Percentiles rank a stretch among this genome's conserved stretches.
Evolutionary conservation across 2,113 vertebrate genomes (phyloP).

Genomic region (Thomomys bottae): DNA sequence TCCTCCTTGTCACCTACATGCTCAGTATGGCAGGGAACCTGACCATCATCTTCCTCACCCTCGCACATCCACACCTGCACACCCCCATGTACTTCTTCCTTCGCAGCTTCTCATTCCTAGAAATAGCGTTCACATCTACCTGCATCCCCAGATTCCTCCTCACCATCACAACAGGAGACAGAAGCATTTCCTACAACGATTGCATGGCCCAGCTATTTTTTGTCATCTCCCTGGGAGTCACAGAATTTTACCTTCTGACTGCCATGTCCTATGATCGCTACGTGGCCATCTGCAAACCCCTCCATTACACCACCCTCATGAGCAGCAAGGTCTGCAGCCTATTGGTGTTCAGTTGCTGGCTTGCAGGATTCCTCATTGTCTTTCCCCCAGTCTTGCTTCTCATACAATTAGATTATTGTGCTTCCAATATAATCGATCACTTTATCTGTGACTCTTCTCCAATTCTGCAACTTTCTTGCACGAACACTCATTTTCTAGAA

Average conservation of each 20-base stretch:
- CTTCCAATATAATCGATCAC: slow-evolving; percentile 75
- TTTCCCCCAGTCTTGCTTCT: slow-evolving; percentile 47
- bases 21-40: slow-evolving; percentile 72
- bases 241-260: slow-evolving; percentile 77
- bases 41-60: slow-evolving; percentile 68
- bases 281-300: slow-evolving; percentile 76
- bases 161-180: slow-evolving; percentile 56
- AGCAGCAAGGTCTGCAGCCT: slow-evolving; percentile 59
- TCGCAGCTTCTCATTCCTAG: slow-evolving; percentile 71
- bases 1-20: too few relatives aligned
- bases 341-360: slow-evolving; percentile 71
- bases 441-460: slow-evolving; percentile 78
- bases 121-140: slow-evolving; percentile 73
- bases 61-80: slow-evolving; percentile 58
- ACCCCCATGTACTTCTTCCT: slow-evolving; percentile 78
- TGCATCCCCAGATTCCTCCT: slow-evolving; percentile 74
- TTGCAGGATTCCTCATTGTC: slow-evolving; percentile 63
- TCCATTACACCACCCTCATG: slow-evolving; percentile 76
- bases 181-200: slow-evolving; percentile 64
- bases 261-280: slow-evolving; percentile 80
- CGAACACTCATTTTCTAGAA: slow-evolving; percentile 58
- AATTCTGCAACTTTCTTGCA: slow-evolving; percentile 74
- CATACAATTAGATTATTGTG: too few relatives aligned
- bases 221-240: slow-evolving; percentile 72
- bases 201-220: slow-evolving; percentile 74